Evolutionary conservation across 2,888 invertebrate species (phyloP).

Genomic region (Gryllus longicercus): DNA sequence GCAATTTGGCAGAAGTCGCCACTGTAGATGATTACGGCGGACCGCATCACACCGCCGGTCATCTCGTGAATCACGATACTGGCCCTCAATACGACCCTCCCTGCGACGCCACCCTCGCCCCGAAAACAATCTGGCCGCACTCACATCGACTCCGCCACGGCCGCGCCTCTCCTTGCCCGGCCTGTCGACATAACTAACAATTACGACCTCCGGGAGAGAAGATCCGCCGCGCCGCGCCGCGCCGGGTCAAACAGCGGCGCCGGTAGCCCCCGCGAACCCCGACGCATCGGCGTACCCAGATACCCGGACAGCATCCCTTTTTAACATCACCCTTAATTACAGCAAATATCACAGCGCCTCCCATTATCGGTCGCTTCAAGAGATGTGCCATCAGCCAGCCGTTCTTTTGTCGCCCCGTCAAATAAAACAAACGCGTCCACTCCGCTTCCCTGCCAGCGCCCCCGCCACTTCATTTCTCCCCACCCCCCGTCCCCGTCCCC

Average conservation of each 20-base stretch:
- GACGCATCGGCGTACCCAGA: background rate
- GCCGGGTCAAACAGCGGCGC: background rate
- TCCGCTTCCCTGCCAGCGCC: background rate
- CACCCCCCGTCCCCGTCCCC: background rate
- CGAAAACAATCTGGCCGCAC: too few relatives aligned
- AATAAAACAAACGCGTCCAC: background rate
- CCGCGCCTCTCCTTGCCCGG: too few relatives aligned
- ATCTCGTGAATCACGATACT: too few relatives aligned
- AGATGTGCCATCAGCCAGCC: background rate
- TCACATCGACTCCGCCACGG: too few relatives aligned
- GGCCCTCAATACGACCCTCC: too few relatives aligned
- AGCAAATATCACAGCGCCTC: background rate
- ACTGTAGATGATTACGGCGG: too few relatives aligned
- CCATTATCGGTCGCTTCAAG: background rate
- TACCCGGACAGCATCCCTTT: background rate
- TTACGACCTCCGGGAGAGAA: too few relatives aligned
- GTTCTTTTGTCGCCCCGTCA: constrained; percentile 1
- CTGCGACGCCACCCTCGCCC: too few relatives aligned
- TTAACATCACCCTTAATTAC: constrained; percentile 3
- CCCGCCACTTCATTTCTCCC: background rate
- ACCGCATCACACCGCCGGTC: too few relatives aligned
- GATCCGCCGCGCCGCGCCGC: too few relatives aligned
- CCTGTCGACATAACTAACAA: too few relatives aligned
- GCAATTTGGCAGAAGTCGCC: too few relatives aligned
- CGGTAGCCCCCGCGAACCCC: background rate